Base-by-base conservation (phyloP, 1,140 invertebrate species). In the Oreohelix idahoensis region DNA sequence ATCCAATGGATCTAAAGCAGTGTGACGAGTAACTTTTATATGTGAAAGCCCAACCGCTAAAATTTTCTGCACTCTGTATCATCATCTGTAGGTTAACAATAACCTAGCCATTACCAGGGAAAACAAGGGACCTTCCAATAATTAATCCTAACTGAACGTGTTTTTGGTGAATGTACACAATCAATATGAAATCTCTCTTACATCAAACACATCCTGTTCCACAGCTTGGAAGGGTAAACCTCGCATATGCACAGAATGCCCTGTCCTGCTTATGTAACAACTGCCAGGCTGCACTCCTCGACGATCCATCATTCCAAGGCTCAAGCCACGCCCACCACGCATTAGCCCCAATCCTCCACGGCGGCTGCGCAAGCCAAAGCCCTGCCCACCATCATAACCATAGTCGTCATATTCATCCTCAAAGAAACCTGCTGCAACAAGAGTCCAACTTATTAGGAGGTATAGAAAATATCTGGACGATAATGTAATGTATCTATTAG, bases 231-330 rank as follows among this genome's bases (percentile, higher is more conserved):
- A 93, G 58, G 97, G 97, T 76, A 98, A 93, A 4, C 97, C 97
- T 87, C 97, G 93, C 97, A 98, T 98, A 90, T 98, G 97, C 74
- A 98, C 96, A 29, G 90, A 91, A 85, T 93, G 92, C 20, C 91
- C 92, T 29, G 92, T 92, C 36, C 87, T 87, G 82, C 92, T 92
- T 51, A 89, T 75, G 77, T 92, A 90, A 29, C 87, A 86, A 81
- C 88, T 89, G 45, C 90, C 90, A 58, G 87, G 88, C 29, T 86
- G 87, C 53, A 85, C 81, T 53, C 87, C 86, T 36, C 89, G 45
- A 39, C 85, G 80, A 38, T 86, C 80, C 81, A 86, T 39, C 93
- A 94, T 88, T 89, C 87, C 88, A 5, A 58, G 5, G 53, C 53
- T 20, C 53, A 58, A 11, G 1, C 53, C 53, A 11, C 53, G 53